Base-by-base conservation (phyloP, 1,140 invertebrate genomes). In the Pseudomyrmex sp. region DNA sequence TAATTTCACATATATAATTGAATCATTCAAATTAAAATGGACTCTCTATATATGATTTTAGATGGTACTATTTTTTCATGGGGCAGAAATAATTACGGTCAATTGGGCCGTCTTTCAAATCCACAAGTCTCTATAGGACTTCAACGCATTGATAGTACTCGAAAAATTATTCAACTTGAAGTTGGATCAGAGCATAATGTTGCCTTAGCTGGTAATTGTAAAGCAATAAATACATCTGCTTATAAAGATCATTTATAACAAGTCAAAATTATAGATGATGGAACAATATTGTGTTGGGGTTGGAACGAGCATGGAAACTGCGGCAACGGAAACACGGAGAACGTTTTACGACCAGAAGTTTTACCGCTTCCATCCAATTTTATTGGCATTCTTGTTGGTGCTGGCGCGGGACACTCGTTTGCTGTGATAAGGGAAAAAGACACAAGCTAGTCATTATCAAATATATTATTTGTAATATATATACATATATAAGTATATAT, bases 241-340 rank as follows among this genome's bases (percentile, higher is more conserved):
- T 52, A 52, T 52, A 13, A 69, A 0, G 44, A 20, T 44, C 20
- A 59, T 75, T 85, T 23, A 80, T 70, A 80, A 72, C 50, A 85
- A 86, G 87, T 80, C 70, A 62, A 75, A 86, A 91, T 96, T 90
- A 95, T 95, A 93, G 95, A 93, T 56, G 92, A 95, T 82, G 95
- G 96, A 20, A 93, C 94, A 61, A 88, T 98, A 2, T 96, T 96
- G 80, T 96, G 96, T n/a, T 98, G 97, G 97, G 98, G 98, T 7
- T 98, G 97, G 97, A 98, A 98, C 94, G 98, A 98, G 88, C 98
- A 98, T 94, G 97, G 97, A 26, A 98, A 97, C 90, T 98, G 97
- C 92, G 98, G 97, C 82, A 97, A 96, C 84, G 96, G 96, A 54
- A 93, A 95, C 65, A 96, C 95, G 23, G 94, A 95, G 26, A 95